These are phyloP conservation scores for Pampusana beccarii DNA, from an alignment of 2,113 vertebrate species.

Conservation along the genomic window DNA sequence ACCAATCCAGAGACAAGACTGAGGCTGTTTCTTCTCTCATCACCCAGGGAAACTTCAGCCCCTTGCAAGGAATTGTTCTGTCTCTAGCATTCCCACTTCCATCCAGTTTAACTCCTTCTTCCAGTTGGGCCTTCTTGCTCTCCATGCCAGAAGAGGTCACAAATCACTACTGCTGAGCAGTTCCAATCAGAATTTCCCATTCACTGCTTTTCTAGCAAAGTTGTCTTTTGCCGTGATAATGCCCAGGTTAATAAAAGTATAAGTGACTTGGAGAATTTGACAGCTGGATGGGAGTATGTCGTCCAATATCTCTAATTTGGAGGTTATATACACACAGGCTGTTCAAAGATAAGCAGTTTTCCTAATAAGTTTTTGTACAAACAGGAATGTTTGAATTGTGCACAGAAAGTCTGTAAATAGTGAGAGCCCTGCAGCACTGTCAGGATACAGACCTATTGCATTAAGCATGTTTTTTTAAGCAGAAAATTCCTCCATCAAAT, in stretches of 20 bases:
- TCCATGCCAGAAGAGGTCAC: not conserved
- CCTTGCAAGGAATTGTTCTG: not conserved
- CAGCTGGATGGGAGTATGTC: not conserved
- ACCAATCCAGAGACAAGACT: not conserved
- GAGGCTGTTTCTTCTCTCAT: not conserved
- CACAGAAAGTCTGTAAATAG: not conserved
- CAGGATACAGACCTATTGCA: not conserved
- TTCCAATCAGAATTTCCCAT: not conserved
- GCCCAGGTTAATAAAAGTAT: not conserved
- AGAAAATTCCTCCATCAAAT: not conserved
- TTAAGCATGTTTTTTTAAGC: not conserved
- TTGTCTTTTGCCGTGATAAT: not conserved
- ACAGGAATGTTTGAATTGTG: not conserved
- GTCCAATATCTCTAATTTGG: not conserved
- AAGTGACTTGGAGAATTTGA: not conserved
- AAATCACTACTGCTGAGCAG: not conserved
- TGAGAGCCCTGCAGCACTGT: fast-evolving
- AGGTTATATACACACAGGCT: not conserved
- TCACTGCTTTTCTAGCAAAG: not conserved
- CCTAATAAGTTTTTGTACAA: not conserved
- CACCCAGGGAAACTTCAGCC: not conserved
- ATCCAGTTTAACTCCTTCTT: not conserved
- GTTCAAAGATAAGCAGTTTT: not conserved
- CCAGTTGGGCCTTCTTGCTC: not conserved
- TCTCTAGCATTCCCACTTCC: not conserved